Evolutionary conservation across 2,797 vertebrate species (phyloP).

Genomic region (Triplophysa bombifrons): DNA sequence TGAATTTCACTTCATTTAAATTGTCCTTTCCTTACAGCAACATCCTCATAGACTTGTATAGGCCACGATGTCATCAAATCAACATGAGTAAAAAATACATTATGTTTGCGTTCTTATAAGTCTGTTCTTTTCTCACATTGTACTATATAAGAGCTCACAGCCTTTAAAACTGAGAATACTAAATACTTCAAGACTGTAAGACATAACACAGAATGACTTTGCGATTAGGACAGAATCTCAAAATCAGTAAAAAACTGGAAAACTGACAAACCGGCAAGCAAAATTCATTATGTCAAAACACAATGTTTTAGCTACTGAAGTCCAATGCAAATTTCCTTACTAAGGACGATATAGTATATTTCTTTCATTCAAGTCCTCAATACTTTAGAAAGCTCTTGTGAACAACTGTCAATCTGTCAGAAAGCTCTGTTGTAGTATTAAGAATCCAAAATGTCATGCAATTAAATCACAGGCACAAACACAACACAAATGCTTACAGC

Average conservation of each 20-base stretch:
- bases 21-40: background rate
- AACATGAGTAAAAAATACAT: background rate
- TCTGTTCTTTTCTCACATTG: conserved; percentile 1
- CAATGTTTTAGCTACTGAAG: too few relatives aligned
- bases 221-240: conserved; percentile 4
- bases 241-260: background rate
- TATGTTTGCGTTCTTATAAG: background rate
- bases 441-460: conserved; percentile 24
- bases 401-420: background rate
- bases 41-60: background rate
- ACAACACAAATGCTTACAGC: background rate
- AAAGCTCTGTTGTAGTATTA: conserved; percentile 4
- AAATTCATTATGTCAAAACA: background rate
- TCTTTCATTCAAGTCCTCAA: background rate
- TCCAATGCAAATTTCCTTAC: too few relatives aligned
- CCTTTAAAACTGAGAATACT: conserved; percentile 2
- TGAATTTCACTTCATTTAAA: conserved; percentile 30
- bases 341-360: too few relatives aligned
- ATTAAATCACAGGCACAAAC: conserved; percentile 11
- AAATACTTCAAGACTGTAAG: conserved; percentile 7
- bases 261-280: background rate
- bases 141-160: background rate
- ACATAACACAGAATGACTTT: background rate
- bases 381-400: background rate
- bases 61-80: conserved; percentile 8